These are phyloP conservation scores for Amphiprion ocellaris DNA, from an alignment of 2,113 vertebrate species.

Conservation along the genomic window DNA sequence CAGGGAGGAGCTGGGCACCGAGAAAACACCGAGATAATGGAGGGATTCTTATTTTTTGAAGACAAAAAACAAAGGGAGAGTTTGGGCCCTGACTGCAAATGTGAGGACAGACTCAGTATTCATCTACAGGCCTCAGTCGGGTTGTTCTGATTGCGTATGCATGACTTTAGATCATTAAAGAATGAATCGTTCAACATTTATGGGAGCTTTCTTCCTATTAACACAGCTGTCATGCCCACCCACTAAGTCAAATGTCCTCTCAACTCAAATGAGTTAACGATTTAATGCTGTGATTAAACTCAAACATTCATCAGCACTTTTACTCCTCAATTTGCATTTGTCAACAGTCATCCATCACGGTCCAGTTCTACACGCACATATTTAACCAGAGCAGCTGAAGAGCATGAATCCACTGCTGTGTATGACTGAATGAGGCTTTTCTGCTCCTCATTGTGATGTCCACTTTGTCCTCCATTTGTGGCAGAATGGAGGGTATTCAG, in stretches of 20 bases:
- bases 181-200: slow-evolving; percentile 47
- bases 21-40: slow-evolving; percentile 5
- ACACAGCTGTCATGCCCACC: slow-evolving; percentile 24
- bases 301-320: slow-evolving; percentile 49
- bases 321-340: slow-evolving; percentile 32
- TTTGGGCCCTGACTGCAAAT: slow-evolving; percentile 16
- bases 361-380: slow-evolving; percentile 1
- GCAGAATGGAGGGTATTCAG: slow-evolving; percentile 23
- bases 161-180: slow-evolving; percentile 27
- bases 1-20: slow-evolving; percentile 24
- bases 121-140: slow-evolving; percentile 20
- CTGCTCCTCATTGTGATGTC: neutral
- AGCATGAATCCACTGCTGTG: slow-evolving; percentile 8
- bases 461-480: slow-evolving; percentile 5
- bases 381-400: slow-evolving; percentile 9
- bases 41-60: slow-evolving; percentile 10
- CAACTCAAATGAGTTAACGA: slow-evolving; percentile 43
- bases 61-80: neutral
- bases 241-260: slow-evolving; percentile 32
- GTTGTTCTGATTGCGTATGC: slow-evolving; percentile 28
- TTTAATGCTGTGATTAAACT: slow-evolving; percentile 57
- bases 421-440: neutral
- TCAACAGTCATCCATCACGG: slow-evolving; percentile 24
- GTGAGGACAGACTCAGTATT: slow-evolving; percentile 25
- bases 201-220: slow-evolving; percentile 37